Base-by-base conservation (phyloP, 2,888 invertebrate species). In the Argynnis bischoffii region DNA sequence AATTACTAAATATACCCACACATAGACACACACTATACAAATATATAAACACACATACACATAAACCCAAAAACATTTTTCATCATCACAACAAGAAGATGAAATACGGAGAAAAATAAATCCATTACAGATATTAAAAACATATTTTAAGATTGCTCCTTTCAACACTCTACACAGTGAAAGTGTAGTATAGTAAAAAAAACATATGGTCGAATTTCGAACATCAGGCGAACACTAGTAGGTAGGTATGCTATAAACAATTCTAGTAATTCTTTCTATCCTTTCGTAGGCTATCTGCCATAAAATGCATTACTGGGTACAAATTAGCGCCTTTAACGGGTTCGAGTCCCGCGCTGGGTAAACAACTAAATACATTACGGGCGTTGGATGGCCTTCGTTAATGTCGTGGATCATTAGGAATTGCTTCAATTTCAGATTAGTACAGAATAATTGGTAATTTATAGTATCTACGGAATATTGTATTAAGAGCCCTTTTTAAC, bases 301-400 rank as follows among this genome's bases (percentile, higher is more conserved):
- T 86, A 87, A 86, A 86, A 86, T 78, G 78, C 82, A 86, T 85
- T 85, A 86, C 78, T 76, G 82, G 78, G 81, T 82, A 75, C 80
- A 77, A 83, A 87, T 88, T 87, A 87, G 81, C 82, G 78, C 82
- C 79, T 81, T 78, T 79, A 81, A 80, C 84, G 78, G 78, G 77
- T 80, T 77, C 77, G 79, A 78, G 70, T 77, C 79, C 78, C 74
- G 75, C 72, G 76, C 69, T 71, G 75, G 71, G 74, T 75, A 81
- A 82, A 83, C 84, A 81, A 76, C 75, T 80, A 79, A 81, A 81
- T 81, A 79, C 79, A 82, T 85, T 83, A 81, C 75, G 75, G 74
- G 41, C 57, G 70, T 59, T 59, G 46, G 60, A 60, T 70, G 65
- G 47, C 71, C 66, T 64, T 66, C 53, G 67, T 71, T 76, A 73